Percentiles rank a stretch among this genome's conserved stretches.
phyloP scores from a whole-genome alignment of 2,113 vertebrate genomes.

The Guaruba guarouba region DNA sequence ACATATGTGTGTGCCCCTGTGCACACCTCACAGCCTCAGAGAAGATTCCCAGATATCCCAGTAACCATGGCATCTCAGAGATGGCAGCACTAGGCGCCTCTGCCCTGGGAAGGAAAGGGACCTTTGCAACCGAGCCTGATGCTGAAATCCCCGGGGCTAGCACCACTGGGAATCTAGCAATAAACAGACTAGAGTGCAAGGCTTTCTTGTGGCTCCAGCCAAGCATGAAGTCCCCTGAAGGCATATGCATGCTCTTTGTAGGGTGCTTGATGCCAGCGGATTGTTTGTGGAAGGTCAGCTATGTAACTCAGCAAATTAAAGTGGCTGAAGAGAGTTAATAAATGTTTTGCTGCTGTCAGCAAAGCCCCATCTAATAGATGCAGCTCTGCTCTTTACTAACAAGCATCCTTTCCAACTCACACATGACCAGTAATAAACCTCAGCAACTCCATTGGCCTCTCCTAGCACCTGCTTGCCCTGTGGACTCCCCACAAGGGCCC shows the following conservation, averaged over 20 bases:
- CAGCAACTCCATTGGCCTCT: not conserved
- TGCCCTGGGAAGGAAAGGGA: not conserved
- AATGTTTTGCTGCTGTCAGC: not conserved
- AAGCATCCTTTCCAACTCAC: not conserved
- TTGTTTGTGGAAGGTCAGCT: not conserved
- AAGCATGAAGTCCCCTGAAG: not conserved
- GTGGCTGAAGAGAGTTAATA: not conserved
- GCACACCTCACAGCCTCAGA: not conserved
- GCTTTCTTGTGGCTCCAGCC: not conserved
- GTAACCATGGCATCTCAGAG: not conserved
- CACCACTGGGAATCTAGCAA: not conserved
- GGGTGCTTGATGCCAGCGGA: not conserved
- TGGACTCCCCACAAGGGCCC: not conserved
- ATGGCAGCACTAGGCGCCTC: not conserved
- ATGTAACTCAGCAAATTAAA: not conserved
- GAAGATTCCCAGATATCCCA: not conserved
- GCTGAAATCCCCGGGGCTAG: not conserved
- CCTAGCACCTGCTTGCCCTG: not conserved
- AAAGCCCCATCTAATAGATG: not conserved
- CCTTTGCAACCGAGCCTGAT: not conserved
- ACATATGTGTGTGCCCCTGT: too few relatives aligned
- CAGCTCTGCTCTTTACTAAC: not conserved
- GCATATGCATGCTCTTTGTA: not conserved
- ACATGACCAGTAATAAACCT: not conserved
- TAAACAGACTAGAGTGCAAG: not conserved